Evolutionary conservation across 2,113 vertebrate genomes (phyloP).

Genomic region (Climacteris rufus): DNA sequence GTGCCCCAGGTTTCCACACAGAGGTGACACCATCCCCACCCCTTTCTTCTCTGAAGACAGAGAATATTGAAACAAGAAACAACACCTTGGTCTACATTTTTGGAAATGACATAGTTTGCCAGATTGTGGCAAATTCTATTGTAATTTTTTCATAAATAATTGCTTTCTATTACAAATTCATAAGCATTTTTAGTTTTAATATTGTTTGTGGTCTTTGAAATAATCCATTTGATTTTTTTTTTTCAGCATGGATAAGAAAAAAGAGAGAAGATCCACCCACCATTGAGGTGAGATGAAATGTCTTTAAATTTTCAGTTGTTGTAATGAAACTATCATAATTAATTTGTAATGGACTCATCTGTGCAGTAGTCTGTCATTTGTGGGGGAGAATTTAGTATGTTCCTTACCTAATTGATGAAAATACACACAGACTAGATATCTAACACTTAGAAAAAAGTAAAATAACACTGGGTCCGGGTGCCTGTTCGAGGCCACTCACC

Average conservation of each 20-base stretch:
- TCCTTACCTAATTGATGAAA: neutral
- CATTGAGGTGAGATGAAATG: slow-evolving; percentile 78
- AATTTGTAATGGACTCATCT: neutral
- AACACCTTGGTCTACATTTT: neutral
- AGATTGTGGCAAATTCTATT: neutral
- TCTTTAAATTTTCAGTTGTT: neutral
- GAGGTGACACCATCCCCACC: neutral
- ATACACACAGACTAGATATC: neutral
- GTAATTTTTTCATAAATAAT: neutral
- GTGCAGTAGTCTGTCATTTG: neutral
- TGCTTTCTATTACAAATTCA: neutral
- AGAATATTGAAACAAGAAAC: neutral
- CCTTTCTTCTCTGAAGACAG: neutral
- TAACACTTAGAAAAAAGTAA: neutral
- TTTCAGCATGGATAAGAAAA: slow-evolving; percentile 93
- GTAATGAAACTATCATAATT: neutral
- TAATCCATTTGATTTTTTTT: slow-evolving; percentile 3
- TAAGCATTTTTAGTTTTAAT: neutral
- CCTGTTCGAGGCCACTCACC: too few species aligned
- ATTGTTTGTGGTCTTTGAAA: neutral
- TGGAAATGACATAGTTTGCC: neutral
- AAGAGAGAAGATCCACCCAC: slow-evolving; percentile 89
- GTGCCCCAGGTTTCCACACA: neutral
- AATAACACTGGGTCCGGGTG: too few species aligned
- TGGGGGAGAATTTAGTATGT: neutral